These are phyloP conservation scores for Hypanus sabinus DNA, from an alignment of 2,113 vertebrate species.

Conservation along the genomic window DNA sequence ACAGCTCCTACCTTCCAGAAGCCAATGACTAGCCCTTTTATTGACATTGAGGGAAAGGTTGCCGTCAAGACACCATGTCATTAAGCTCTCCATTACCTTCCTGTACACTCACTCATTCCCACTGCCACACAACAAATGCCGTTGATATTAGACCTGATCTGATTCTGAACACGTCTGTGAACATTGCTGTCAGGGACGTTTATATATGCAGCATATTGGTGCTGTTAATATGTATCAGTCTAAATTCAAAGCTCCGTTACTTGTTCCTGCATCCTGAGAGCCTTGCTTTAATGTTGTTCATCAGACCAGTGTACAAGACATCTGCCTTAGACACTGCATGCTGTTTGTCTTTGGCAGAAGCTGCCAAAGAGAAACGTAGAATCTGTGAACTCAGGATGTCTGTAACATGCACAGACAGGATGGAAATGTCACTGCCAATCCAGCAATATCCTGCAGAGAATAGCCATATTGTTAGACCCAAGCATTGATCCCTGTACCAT, in stretches of 20 bases:
- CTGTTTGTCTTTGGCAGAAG: background rate
- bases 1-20: too few relatives aligned
- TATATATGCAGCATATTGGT: background rate
- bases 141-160: too few relatives aligned
- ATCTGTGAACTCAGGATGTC: background rate
- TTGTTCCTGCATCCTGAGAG: background rate
- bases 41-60: too few relatives aligned
- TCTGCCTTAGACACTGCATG: background rate
- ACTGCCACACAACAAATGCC: too few relatives aligned
- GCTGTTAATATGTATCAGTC: background rate
- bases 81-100: too few relatives aligned
- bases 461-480: slow-evolving; percentile 7
- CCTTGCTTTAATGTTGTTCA: background rate
- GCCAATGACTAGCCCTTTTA: too few relatives aligned
- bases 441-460: background rate
- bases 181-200: background rate
- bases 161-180: too few relatives aligned
- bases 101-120: too few relatives aligned
- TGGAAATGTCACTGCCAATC: background rate
- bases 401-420: background rate
- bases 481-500: background rate
- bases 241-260: background rate
- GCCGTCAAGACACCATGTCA: too few relatives aligned
- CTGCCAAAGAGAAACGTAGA: background rate
- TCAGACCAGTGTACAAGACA: background rate